These are phyloP conservation scores for Lycocorax pyrrhopterus DNA, from an alignment of 2,113 vertebrate genomes.

Conservation along the genomic window DNA sequence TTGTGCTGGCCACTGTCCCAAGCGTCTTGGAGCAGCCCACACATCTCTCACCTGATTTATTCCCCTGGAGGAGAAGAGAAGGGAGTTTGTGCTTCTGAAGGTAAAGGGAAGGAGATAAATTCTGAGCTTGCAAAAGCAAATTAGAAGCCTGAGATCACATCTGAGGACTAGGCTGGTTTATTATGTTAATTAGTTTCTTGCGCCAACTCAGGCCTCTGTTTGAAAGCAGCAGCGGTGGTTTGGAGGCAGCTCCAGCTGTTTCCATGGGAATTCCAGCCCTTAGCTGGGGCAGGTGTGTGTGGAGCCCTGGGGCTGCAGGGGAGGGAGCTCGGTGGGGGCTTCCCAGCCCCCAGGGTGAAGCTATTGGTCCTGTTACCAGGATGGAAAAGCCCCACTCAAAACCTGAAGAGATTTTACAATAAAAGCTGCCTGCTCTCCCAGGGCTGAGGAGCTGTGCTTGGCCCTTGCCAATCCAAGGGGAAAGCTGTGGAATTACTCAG, in stretches of 20 bases:
- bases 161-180: conserved; percentile 35
- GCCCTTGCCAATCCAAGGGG: background rate
- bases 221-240: background rate
- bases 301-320: background rate
- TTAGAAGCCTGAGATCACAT: background rate
- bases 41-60: background rate
- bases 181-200: conserved; percentile 10
- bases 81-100: background rate
- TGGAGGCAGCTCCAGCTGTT: background rate
- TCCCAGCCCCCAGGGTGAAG: background rate
- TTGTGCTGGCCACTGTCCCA: background rate
- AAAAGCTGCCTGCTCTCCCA: background rate
- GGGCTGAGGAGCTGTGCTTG: background rate
- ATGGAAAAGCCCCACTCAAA: background rate
- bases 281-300: background rate
- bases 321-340: background rate
- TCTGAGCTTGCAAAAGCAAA: background rate
- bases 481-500: background rate
- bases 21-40: background rate
- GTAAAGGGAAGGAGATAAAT: background rate
- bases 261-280: background rate
- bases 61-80: background rate
- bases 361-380: background rate
- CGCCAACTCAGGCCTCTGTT: background rate
- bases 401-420: background rate